These are phyloP conservation scores for Lissocephala sabroskyi DNA, from an alignment of 2,888 invertebrate species.

Conservation along the genomic window DNA sequence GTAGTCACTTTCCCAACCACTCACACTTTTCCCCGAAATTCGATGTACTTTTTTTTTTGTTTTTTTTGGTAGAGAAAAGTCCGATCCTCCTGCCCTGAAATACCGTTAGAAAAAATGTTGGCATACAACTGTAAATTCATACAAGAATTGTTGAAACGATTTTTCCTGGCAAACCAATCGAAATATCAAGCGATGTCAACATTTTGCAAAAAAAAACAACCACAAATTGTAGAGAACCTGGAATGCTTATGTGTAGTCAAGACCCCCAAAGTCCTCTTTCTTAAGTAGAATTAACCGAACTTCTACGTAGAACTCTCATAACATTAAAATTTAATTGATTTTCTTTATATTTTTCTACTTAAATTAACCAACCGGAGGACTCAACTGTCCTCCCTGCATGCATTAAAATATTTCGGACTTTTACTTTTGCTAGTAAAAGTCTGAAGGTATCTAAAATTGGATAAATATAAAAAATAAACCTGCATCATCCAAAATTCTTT, in stretches of 20 bases:
- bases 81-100: too few relatives aligned
- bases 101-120: slow-evolving; percentile 72
- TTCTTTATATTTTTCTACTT: neutral
- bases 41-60: too few relatives aligned
- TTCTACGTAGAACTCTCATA: too few relatives aligned
- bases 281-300: slow-evolving; percentile 20
- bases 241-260: neutral
- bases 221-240: neutral
- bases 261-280: slow-evolving; percentile 1
- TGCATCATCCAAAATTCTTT: slow-evolving; percentile 22
- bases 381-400: too few relatives aligned
- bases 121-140: slow-evolving; percentile 67
- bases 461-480: slow-evolving; percentile 12
- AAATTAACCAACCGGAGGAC: too few relatives aligned
- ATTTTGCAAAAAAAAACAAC: slow-evolving; percentile 52
- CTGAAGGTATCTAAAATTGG: slow-evolving; percentile 10
- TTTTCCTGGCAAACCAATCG: slow-evolving; percentile 15
- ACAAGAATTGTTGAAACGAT: slow-evolving; percentile 44
- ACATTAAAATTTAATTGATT: too few relatives aligned
- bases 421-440: too few relatives aligned
- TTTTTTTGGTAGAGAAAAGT: slow-evolving; percentile 14
- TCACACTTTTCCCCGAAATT: too few relatives aligned
- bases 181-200: slow-evolving; percentile 72
- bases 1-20: too few relatives aligned
- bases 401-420: neutral